Base-by-base conservation (phyloP, 2,888 invertebrate genomes). In the Hoplodrina ambigua region DNA sequence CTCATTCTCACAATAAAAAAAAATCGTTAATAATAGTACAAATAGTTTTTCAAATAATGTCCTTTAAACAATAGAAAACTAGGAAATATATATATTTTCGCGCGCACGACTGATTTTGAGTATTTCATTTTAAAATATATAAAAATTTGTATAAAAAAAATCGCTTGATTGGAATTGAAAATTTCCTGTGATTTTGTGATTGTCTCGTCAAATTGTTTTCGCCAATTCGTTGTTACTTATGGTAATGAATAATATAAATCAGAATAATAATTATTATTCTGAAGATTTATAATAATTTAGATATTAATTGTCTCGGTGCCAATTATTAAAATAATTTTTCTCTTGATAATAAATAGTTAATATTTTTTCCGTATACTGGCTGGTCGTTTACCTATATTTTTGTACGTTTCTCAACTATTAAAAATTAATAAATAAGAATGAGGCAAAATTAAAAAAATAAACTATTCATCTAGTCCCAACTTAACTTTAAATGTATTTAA, bases 81-180 rank as follows among this genome's bases (percentile, higher is more conserved):
- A 73, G 75, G 84, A 81, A 66, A 74, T 54, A 20, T 53, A 78
- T 52, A 80, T 73, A 57, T 68, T 62, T 80, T 86, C 75, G 86
- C 80, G 84, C 83, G 88, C 87, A 88, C 86, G 92, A 91, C 91
- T 92, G 92, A 92, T 89, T 90, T 89, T 88, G 85, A 80, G 86
- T 90, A 86, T 84, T 86, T 88, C 83, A 78, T 86, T 87, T 72
- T 70, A 75, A 72, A 84, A 78, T 72, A 70, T 80, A 76, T 64
- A 69, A 58, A 75, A 78, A 65, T 69, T 67, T 79, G 66, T 75
- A 68, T 72, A 65, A 73, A 41, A 73, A 41, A 75, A 80, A 75
- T 75, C 63, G 83, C 85, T 87, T 87, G 60, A 76, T 87, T 72
- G 89, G 86, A 88, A 88, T 88, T 88, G 85, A 85, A 69, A 76